phyloP scores from a whole-genome alignment of 2,797 vertebrate species.

The Poeciliopsis gracilis region DNA sequence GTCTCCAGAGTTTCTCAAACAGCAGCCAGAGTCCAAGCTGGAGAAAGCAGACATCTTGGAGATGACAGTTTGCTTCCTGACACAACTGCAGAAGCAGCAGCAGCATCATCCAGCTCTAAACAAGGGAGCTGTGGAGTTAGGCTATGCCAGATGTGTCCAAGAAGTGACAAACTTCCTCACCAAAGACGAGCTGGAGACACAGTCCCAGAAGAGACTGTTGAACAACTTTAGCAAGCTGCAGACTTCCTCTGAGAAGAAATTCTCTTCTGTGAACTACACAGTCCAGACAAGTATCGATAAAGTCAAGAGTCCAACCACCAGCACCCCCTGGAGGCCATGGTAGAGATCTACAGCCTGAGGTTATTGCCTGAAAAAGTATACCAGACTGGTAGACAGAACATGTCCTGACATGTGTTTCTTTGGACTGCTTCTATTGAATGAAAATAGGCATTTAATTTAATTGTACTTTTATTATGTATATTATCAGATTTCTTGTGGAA shows the following conservation, averaged over 20 bases:
- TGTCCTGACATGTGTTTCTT: neutral
- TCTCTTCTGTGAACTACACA: neutral
- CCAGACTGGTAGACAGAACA: constrained; percentile 34
- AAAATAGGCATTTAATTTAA: constrained; percentile 1
- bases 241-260: neutral
- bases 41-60: constrained; percentile 85
- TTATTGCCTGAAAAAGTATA: constrained; percentile 2
- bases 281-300: constrained; percentile 1
- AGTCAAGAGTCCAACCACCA: neutral
- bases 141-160: constrained; percentile 40
- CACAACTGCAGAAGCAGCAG: constrained; percentile 36
- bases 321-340: constrained; percentile 8
- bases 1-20: constrained; percentile 77
- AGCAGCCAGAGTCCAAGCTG: constrained; percentile 80
- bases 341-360: neutral
- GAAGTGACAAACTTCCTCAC: constrained; percentile 61
- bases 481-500: constrained; percentile 63
- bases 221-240: constrained; percentile 55
- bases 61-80: constrained; percentile 80
- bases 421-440: constrained; percentile 21
- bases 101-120: neutral
- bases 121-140: constrained; percentile 12
- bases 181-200: constrained; percentile 48
- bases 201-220: constrained; percentile 31
- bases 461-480: neutral